Base-by-base conservation (phyloP, 2,888 invertebrate species). In the Zaprionus obscuricornis region DNA sequence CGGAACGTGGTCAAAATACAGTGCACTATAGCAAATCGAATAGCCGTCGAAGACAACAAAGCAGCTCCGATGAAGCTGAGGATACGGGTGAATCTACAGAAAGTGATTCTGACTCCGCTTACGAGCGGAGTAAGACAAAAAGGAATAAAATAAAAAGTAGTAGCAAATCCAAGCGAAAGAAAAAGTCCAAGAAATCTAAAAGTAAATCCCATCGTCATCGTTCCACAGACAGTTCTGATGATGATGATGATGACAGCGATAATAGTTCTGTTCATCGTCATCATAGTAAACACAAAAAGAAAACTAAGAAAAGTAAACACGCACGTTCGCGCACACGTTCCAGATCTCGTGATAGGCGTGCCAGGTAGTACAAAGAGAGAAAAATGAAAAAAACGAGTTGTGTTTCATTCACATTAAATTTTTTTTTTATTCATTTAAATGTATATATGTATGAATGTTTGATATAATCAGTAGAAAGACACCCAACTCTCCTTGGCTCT, bases 221-320 rank as follows among this genome's bases (percentile, higher is more conserved):
- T 4, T 57, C 50, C 1, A 29, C 52, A 2, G 55, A 37, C 4
- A 27, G 34, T 4, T 29, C 14, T 6, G 66, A 46, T 1, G 34
- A 52, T 7, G 46, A 45, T 13, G 51, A 50, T 11, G 36, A 58
- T 0, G 52, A 57, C 10, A 67, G 74, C 17, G 46, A 72, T 14
- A 29, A 64, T 3, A 42, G 62, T 0, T 24, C 47, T 1, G 52
- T 60, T 3, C 74, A 81, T 1, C 79, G 84, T 0, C 83, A 86
- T 3, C 57, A 60, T 7, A 76, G 55, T 36, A 87, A 77, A 6
- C 85, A 88, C 40, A 89, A 89, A 58, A 90, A 88, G 65, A 90
- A 89, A 63, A 88, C 88, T 1, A 90, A 90, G 52, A 89, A 88
- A 51, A 90, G 89, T 56, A 90, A 90, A 64, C 86, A 87, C 26